Base-by-base conservation (phyloP, 2,888 invertebrate species). In the Tuberolachnus salignus region DNA sequence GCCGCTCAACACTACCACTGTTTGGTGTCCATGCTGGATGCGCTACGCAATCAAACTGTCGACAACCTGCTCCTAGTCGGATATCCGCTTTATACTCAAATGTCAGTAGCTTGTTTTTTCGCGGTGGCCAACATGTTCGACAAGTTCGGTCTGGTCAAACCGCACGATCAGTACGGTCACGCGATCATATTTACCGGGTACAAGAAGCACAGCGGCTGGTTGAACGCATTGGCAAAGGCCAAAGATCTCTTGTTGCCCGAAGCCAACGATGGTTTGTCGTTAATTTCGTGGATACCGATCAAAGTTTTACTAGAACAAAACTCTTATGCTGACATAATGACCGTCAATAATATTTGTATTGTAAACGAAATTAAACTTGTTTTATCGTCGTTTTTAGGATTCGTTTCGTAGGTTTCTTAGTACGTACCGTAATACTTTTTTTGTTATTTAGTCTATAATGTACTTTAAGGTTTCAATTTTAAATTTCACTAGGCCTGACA, bases 121-220 rank as follows among this genome's bases (percentile, higher is more conserved):
- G 59, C 67, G 1, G 67, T 78, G 46, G 69, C 78, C 34, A 61
- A n/a, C 19, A 78, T 78, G 78, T 78, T 78, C n/a, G 59, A 59
- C 0, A n/a, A 23, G 13, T 42, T 34, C 49, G 69, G 67, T 16
- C 23, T 78, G 57, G 1, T 61, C 13, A 59, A 13, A 21, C 69
- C 78, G 11, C 51, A 78, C 59, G 14, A 2, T 0, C 2, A 44
- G 23, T 69, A 59, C 3, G 69, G 78, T 1, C 78, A 69, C n/a
- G 78, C 78, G 0, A 21, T 69, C 16, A n/a, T n/a, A 13, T 78
- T 78, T 9, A 2, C 49, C 6, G 11, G 19, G 6, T 78, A 34
- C 34, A 46, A 8, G 16, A 13, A 21, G 9, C 51, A 59, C 59
- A n/a, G 49, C 6, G 57, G 8, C 9, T 78, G 78, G 78, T 21